These are phyloP conservation scores for Grantiella picta DNA, from an alignment of 2,113 vertebrate species.

Conservation along the genomic window DNA sequence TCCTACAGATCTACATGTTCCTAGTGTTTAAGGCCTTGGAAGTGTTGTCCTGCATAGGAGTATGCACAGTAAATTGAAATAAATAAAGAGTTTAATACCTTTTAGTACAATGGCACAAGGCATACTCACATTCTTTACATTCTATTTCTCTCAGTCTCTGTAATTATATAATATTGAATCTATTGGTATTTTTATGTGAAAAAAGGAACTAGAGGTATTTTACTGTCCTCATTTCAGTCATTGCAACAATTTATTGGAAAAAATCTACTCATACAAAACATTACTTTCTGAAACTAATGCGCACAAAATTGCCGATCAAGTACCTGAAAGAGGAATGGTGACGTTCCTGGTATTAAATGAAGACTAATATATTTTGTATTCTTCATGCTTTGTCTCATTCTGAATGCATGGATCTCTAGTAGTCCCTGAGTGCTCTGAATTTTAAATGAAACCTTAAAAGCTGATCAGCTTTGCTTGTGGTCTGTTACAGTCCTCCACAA, in stretches of 20 bases:
- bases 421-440: conserved; percentile 10
- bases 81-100: background rate
- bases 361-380: conserved; percentile 26
- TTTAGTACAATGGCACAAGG: background rate
- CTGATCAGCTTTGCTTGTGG: background rate
- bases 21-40: background rate
- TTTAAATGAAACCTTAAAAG: conserved; percentile 18
- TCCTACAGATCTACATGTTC: background rate
- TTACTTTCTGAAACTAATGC: conserved; percentile 39
- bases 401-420: background rate
- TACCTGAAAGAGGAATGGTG: background rate
- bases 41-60: background rate
- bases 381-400: conserved; percentile 30
- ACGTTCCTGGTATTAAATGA: conserved; percentile 23
- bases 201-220: conserved; percentile 22
- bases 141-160: conserved; percentile 1
- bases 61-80: background rate
- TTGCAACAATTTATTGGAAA: conserved; percentile 46
- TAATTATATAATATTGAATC: conserved; percentile 29
- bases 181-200: conserved; percentile 31
- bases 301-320: conserved; percentile 34
- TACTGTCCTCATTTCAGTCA: background rate
- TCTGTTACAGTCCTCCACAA: background rate
- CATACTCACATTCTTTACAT: conserved; percentile 8
- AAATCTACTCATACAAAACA: conserved; percentile 24